Percentiles rank a stretch among this genome's conserved stretches.
Conservation (phyloP, 2,888 invertebrate species). For the Orthonychiurus folsomi region DNA sequence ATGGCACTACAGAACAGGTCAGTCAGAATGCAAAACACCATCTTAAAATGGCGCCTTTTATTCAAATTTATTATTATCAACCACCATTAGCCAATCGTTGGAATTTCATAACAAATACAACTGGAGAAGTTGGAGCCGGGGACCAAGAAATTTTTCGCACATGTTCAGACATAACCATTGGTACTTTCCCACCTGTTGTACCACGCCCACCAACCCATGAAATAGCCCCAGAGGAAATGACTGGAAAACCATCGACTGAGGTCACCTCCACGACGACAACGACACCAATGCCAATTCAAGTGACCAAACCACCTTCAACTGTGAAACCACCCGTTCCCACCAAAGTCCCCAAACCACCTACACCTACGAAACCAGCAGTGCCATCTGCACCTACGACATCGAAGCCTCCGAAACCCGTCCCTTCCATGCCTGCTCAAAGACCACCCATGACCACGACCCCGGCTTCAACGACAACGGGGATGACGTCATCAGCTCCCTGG, state of each 20-base stretch:
- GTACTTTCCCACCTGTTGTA: constrained; percentile 3
- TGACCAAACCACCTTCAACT: constrained; percentile 1
- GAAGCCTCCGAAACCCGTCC: not conserved
- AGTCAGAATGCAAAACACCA: too few species aligned
- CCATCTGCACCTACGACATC: constrained; percentile 8
- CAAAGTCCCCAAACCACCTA: not conserved
- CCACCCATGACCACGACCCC: too few species aligned
- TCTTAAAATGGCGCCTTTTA: too few species aligned
- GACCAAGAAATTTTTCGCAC: constrained; percentile 80
- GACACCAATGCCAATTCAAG: not conserved
- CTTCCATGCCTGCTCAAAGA: not conserved
- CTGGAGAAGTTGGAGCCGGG: constrained; percentile 56
- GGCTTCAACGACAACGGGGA: too few species aligned
- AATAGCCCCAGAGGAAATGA: not conserved
- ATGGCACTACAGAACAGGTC: constrained; percentile 22
- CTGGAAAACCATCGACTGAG: constrained; percentile 5
- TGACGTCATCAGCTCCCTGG: too few species aligned
- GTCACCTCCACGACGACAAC: not conserved
- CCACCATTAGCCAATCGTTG: constrained; percentile 67
- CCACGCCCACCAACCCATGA: constrained; percentile 4
- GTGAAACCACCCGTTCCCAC: not conserved
- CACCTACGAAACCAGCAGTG: not conserved
- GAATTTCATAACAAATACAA: constrained; percentile 73
- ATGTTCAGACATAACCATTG: constrained; percentile 63
- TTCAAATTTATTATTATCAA: not conserved